phyloP scores from a whole-genome alignment of 2,888 invertebrate genomes.

The Schrankia costaestrigalis region DNA sequence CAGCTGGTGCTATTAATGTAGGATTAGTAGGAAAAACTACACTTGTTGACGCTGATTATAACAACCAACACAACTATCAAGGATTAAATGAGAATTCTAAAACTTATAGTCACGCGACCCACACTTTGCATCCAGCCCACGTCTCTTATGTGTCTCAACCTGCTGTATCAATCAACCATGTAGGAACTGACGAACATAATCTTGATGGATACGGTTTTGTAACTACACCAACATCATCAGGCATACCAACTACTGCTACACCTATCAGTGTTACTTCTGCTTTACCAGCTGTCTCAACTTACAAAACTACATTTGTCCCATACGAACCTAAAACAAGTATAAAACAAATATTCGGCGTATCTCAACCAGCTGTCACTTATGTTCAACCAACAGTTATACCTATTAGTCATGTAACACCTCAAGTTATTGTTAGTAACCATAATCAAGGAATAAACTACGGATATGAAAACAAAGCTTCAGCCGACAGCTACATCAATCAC shows the following conservation, averaged over 20 bases:
- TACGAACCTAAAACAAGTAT: conserved; percentile 62
- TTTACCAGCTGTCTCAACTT: conserved; percentile 50
- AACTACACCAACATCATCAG: conserved; percentile 69
- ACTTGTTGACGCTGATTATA: conserved; percentile 59
- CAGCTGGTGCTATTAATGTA: conserved; percentile 72
- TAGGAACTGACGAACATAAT: conserved; percentile 60
- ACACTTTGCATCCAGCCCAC: conserved; percentile 49
- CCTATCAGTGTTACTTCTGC: conserved; percentile 65
- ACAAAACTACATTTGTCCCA: conserved; percentile 63
- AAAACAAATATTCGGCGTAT: conserved; percentile 68
- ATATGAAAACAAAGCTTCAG: no score
- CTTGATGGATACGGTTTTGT: conserved; percentile 58
- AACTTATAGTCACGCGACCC: conserved; percentile 35
- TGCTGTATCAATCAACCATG: conserved; percentile 62
- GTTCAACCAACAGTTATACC: conserved; percentile 62
- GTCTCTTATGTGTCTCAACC: conserved; percentile 55
- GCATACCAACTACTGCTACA: conserved; percentile 65
- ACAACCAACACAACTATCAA: conserved; percentile 47
- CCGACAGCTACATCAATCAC: conserved; percentile 15
- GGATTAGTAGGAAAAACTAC: conserved; percentile 75
- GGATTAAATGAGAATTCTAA: conserved; percentile 31
- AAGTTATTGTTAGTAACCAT: conserved; percentile 48
- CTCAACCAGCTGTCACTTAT: conserved; percentile 66
- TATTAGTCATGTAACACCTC: conserved; percentile 51
- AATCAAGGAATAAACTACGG: conserved; percentile 48